A percentile compares a stretch with the other conserved stretches of the same genome.
Conservation (phyloP, 2,888 invertebrate genomes). For the Drosophila atripex region DNA sequence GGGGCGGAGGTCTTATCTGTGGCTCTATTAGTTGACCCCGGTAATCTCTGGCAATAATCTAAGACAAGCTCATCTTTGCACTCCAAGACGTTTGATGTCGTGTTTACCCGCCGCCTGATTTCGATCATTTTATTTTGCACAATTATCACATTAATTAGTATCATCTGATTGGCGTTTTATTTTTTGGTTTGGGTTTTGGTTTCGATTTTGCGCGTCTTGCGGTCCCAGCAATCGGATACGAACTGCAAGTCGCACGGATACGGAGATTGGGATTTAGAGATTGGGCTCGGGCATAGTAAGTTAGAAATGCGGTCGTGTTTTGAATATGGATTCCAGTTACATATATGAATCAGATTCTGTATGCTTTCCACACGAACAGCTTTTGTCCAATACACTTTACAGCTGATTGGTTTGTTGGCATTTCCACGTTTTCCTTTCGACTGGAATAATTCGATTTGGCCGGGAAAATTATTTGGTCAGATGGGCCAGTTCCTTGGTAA, state of each 20-base stretch:
- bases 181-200: constrained; percentile 15
- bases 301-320: constrained; percentile 56
- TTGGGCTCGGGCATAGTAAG: constrained; percentile 30
- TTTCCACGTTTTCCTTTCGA: constrained; percentile 34
- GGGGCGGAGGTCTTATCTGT: constrained; percentile 12
- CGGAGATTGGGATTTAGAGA: constrained; percentile 14
- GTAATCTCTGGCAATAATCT: constrained; percentile 22
- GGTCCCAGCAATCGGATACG: constrained; percentile 57
- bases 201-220: constrained; percentile 17
- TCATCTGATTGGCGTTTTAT: constrained; percentile 31
- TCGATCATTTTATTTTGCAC: constrained; percentile 35
- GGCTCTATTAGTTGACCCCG: neutral
- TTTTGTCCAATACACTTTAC: constrained; percentile 49
- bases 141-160: constrained; percentile 52
- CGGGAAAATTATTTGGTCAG: constrained; percentile 1
- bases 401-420: constrained; percentile 59
- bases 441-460: constrained; percentile 8
- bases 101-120: constrained; percentile 11
- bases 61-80: constrained; percentile 10
- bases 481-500: neutral
- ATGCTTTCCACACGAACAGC: constrained; percentile 53
- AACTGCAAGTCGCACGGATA: constrained; percentile 47
- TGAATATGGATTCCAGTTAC: constrained; percentile 30
- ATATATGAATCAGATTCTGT: constrained; percentile 33
- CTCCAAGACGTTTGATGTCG: constrained; percentile 32